A percentile compares a stretch with the other conserved stretches of the same genome.
phyloP scores from a whole-genome alignment of 2,797 vertebrate genomes.

The Falco rusticolus region DNA sequence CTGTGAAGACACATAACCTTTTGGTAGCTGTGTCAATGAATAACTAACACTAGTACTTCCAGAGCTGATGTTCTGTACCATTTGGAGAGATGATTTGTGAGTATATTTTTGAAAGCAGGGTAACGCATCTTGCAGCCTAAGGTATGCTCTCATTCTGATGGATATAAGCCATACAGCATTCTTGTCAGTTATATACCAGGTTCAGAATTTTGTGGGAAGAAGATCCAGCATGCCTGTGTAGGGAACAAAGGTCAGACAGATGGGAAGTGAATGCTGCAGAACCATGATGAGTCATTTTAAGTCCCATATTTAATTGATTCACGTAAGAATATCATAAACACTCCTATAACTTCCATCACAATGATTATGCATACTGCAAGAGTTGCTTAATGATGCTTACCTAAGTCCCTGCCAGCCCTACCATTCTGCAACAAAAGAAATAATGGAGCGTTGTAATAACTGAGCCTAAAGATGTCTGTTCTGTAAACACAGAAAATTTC shows the following conservation, averaged over 20 bases:
- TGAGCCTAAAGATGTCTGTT: slow-evolving; percentile 33
- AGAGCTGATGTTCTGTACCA: background rate
- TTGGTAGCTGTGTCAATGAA: background rate
- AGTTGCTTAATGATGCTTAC: slow-evolving; percentile 64
- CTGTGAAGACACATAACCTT: slow-evolving; percentile 5
- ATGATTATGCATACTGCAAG: slow-evolving; percentile 46
- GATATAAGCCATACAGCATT: background rate
- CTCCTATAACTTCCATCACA: slow-evolving; percentile 30
- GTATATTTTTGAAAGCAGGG: background rate
- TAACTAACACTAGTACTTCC: background rate
- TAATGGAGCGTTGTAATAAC: slow-evolving; percentile 32
- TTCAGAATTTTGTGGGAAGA: background rate
- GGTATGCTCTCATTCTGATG: background rate
- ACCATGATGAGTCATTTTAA: slow-evolving; percentile 24
- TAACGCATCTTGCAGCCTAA: background rate
- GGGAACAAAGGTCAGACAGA: slow-evolving; percentile 29
- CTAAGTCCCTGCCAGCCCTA: slow-evolving; percentile 49
- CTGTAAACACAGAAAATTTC: slow-evolving; percentile 36
- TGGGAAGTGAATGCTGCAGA: slow-evolving; percentile 11
- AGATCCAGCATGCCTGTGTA: background rate
- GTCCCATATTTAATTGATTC: slow-evolving; percentile 32
- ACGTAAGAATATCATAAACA: slow-evolving; percentile 36
- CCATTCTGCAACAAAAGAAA: slow-evolving; percentile 47
- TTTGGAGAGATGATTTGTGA: slow-evolving; percentile 20
- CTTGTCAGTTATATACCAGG: background rate